Evolutionary conservation across 2,797 vertebrate genomes (phyloP), one percentile per base, ranked within the genome.

Genomic region (Stomatorhinus walkeri): DNA sequence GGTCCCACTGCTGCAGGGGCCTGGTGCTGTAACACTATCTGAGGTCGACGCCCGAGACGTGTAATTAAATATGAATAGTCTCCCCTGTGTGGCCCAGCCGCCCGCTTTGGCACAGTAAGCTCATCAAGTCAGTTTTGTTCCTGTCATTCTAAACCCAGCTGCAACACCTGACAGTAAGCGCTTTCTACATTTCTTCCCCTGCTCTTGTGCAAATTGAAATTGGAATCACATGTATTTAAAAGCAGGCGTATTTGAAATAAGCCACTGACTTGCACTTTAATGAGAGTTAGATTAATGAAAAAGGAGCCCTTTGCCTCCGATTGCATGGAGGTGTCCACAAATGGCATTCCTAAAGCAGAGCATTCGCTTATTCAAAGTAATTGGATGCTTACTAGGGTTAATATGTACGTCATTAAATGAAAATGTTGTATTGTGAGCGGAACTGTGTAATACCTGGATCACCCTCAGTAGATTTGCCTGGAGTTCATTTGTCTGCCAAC

Each of bases 381-480:
- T 98, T 99, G 98, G 97, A 98, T 97, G 97, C 97, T 97, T 97
- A 97, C 96, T 97, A 94, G 96, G 97, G 97, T 99, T 99, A 99
- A 99, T 99, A 97, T 97, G 96, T 97, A 97, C 97, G 97, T 98
- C 96, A 97, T 98, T 98, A 99, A 98, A 99, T 98, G 98, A 98
- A 99, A 98, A 98, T 97, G 97, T 98, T 96, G 96, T 96, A 96
- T 97, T 99, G 97, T 98, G 97, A 97, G 96, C 95, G 93, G 97
- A 96, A 97, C 96, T 97, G 97, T 98, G 98, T 98, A 97, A 98
- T 98, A 98, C 97, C 96, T 97, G 97, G 97, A 96, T 95, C 95
- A 95, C 96, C 98, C 97, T 98, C 97, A 98, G 96, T 97, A 97
- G 97, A 96, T 96, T 96, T 95, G 95, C 95, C 94, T 94, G 94